Evolutionary conservation across 2,888 invertebrate species (phyloP), one percentile per base, ranked within the genome.

Genomic region (Pristionchus japonicus): DNA sequence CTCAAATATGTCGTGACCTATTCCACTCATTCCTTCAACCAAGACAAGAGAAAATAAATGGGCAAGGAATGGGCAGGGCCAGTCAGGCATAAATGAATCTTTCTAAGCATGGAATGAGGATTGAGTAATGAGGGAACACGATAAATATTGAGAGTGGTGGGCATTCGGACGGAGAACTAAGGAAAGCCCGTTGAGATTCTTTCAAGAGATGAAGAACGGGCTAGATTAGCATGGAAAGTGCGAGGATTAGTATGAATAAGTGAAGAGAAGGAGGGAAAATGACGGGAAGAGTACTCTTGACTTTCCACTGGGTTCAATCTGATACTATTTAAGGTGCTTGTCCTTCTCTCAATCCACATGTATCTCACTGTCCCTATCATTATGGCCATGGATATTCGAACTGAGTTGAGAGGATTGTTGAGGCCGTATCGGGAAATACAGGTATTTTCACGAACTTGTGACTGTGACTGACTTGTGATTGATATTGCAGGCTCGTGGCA

Each of bases 331-430:
- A 64, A 88, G 88, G 88, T 88, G 6, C 90, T 92, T 27, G 91
- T 91, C 0, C 88, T 92, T 3, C 89, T 92, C 43, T 92, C 92
- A 1, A 90, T 92, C 52, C 91, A 92, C 86, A 92, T 91, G 91
- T 92, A 91, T 37, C 77, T 88, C 27, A 92, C 92, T 17, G 92
- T 92, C 17, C 92, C 92, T 0, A 90, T 92, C n/a, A 91, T 92
- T 20, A 74, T 90, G 27, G 91, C 91, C 1, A 90, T 91, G 31
- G 92, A 91, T 20, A 92, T 88, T 40, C 61, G 82, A 27, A 47
- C 80, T 9, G 77, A 88, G 47, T 64, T 88, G 88, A 61, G 57
- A 17, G 88, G 88, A 61, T n/a, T 88, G n/a, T 27, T 88, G 2
- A 31, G 88, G n/a, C 88, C 88, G 0, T 88, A 74, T 49, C 40